A percentile compares a stretch with the other conserved stretches of the same genome.
Evolutionary conservation across 2,113 vertebrate genomes (phyloP).

Genomic region (Syngnathus floridae): DNA sequence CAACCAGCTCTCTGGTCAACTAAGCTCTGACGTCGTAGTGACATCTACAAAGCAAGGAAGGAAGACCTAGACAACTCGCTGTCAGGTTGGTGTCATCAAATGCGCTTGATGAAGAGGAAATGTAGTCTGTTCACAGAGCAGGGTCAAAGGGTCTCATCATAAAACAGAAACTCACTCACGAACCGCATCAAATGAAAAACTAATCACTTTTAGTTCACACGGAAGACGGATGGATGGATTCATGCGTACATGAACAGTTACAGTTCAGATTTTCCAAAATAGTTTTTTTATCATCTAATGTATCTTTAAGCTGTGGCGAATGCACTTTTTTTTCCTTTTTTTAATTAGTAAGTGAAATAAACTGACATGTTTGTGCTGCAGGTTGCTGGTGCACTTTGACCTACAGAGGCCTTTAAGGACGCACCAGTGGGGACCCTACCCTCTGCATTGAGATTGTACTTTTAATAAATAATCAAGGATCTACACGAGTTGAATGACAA

Average conservation of each 20-base stretch:
- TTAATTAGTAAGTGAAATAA: not conserved
- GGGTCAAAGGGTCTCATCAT: too few relatives aligned
- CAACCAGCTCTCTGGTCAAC: slow-evolving; percentile 37
- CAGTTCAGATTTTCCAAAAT: too few relatives aligned
- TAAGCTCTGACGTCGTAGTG: slow-evolving; percentile 56
- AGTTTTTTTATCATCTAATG: too few relatives aligned
- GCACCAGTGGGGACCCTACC: slow-evolving; percentile 42
- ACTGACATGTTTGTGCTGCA: slow-evolving; percentile 26
- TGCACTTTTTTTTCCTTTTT: too few relatives aligned
- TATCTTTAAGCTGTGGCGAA: too few relatives aligned
- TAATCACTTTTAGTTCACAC: too few relatives aligned
- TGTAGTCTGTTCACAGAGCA: not conserved
- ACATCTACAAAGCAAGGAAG: slow-evolving; percentile 54
- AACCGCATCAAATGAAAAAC: too few relatives aligned
- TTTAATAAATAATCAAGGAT: slow-evolving; percentile 54
- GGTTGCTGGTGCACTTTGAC: slow-evolving; percentile 26
- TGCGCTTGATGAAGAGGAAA: not conserved
- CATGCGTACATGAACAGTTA: not conserved
- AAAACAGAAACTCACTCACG: too few relatives aligned
- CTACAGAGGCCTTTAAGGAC: slow-evolving; percentile 25
- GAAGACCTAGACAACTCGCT: slow-evolving; percentile 55
- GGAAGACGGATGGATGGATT: too few relatives aligned
- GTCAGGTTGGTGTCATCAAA: slow-evolving; percentile 10
- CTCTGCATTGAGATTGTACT: slow-evolving; percentile 38
- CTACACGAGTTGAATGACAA: slow-evolving; percentile 36